Conservation (phyloP, 2,113 vertebrate genomes). For the Quiscalus mexicanus region DNA sequence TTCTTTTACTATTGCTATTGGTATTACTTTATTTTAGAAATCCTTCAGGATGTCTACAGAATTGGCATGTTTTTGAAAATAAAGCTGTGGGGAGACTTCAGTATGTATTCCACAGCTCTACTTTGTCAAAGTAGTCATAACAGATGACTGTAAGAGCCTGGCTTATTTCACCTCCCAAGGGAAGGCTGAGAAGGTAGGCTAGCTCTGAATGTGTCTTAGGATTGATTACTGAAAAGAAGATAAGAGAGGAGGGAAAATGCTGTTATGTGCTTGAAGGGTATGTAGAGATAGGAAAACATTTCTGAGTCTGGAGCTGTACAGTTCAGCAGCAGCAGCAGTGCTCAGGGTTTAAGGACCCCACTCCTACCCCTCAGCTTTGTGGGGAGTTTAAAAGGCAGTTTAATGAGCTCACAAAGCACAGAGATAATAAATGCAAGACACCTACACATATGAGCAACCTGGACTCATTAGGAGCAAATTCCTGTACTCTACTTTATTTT, state of each 20-base stretch:
- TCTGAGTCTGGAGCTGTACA: neutral
- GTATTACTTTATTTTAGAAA: neutral
- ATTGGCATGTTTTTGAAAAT: neutral
- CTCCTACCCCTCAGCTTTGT: neutral
- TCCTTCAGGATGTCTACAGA: neutral
- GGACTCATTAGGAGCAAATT: neutral
- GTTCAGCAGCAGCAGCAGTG: neutral
- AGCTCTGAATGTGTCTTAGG: neutral
- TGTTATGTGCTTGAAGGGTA: neutral
- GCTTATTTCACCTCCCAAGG: neutral
- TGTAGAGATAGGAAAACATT: neutral
- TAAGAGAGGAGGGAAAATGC: neutral
- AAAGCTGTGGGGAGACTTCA: neutral
- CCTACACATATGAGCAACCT: neutral
- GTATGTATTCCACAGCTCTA: neutral
- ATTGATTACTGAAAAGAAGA: neutral
- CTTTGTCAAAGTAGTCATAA: neutral
- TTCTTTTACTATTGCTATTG: neutral
- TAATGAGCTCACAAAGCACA: neutral
- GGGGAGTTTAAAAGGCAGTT: neutral
- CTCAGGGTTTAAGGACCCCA: neutral
- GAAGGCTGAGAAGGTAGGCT: neutral
- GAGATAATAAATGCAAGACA: neutral
- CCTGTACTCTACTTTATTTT: neutral
- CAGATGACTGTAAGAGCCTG: neutral